These are phyloP conservation scores for Mustelus asterias DNA, from an alignment of 2,113 vertebrate genomes.

Conservation along the genomic window DNA sequence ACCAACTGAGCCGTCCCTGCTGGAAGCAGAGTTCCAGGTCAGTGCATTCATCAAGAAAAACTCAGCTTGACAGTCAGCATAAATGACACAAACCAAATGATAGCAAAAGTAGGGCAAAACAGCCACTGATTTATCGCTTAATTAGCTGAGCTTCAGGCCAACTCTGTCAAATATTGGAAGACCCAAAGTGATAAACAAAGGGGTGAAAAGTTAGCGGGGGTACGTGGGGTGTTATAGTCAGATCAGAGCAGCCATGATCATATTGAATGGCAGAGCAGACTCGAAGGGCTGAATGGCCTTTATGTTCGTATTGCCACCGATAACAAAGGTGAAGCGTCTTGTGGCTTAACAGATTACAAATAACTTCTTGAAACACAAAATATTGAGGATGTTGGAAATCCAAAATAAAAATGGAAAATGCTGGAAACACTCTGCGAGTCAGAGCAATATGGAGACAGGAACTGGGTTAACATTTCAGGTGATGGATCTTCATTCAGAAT, in stretches of 20 bases:
- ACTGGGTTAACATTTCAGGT: too few species aligned
- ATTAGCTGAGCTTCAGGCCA: neutral
- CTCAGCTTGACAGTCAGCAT: neutral
- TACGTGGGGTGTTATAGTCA: too few species aligned
- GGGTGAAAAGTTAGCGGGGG: too few species aligned
- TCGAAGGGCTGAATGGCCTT: too few species aligned
- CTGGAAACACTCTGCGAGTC: neutral
- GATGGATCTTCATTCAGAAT: too few species aligned
- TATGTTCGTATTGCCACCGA: neutral
- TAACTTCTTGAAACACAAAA: neutral
- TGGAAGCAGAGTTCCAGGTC: constrained; percentile 88
- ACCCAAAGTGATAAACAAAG: too few species aligned
- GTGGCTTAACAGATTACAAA: neutral
- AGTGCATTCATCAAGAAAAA: neutral
- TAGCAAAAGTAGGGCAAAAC: neutral
- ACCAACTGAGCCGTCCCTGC: constrained; percentile 59
- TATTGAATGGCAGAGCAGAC: too few species aligned
- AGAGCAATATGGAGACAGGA: too few species aligned
- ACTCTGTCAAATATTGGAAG: neutral
- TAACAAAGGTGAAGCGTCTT: neutral
- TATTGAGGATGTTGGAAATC: neutral
- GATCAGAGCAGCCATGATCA: too few species aligned
- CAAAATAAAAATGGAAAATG: neutral
- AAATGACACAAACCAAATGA: neutral
- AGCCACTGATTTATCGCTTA: neutral